phyloP scores from a whole-genome alignment of 2,888 invertebrate species.

The Lycia hirtaria region DNA sequence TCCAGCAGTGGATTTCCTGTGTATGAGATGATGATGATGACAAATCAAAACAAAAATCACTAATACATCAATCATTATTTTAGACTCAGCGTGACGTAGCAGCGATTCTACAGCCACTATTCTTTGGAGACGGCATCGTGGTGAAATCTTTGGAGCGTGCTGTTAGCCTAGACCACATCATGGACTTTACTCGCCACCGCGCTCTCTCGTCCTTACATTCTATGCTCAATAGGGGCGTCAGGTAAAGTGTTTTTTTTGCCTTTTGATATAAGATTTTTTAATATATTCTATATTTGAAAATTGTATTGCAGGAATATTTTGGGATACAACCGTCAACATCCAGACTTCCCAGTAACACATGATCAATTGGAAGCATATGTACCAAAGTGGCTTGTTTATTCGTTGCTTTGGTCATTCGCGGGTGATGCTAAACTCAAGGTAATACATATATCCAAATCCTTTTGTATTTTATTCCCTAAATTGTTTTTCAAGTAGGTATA shows the following conservation, averaged over 20 bases:
- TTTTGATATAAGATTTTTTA: neutral
- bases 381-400: slow-evolving; percentile 96
- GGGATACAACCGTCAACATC: slow-evolving; percentile 96
- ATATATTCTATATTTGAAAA: neutral
- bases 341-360: slow-evolving; percentile 96
- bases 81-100: slow-evolving; percentile 95
- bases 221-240: slow-evolving; percentile 97
- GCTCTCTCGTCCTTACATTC: slow-evolving; percentile 98
- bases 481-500: neutral
- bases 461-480: neutral
- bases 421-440: slow-evolving; percentile 99
- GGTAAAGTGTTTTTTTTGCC: slow-evolving; percentile 71
- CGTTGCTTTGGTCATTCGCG: slow-evolving; percentile 98
- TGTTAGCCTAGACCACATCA: slow-evolving; percentile 97
- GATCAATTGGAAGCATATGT: slow-evolving; percentile 98
- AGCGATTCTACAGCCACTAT: slow-evolving; percentile 92
- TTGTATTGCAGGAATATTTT: slow-evolving; percentile 90
- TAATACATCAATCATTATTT: neutral
- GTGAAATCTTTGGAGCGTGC: slow-evolving; percentile 97
- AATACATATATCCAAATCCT: slow-evolving; percentile 36
- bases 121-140: slow-evolving; percentile 97
- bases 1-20: too few relatives aligned
- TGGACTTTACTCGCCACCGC: slow-evolving; percentile 99
- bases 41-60: neutral
- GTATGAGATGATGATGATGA: too few relatives aligned